Conservation (phyloP, 2,888 invertebrate genomes). For the Mantis religiosa region DNA sequence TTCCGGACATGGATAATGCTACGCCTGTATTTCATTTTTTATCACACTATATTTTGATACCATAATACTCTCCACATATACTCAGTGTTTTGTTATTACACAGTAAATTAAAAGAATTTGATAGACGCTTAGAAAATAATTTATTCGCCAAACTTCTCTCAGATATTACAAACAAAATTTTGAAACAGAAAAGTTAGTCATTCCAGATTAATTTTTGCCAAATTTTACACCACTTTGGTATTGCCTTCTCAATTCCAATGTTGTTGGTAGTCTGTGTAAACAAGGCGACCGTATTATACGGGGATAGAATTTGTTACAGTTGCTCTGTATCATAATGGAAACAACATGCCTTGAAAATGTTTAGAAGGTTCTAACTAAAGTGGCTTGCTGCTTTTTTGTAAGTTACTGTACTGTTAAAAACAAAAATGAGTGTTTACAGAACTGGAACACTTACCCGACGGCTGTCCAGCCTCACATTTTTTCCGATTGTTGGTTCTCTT, state of each 20-base stretch:
- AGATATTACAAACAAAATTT: neutral
- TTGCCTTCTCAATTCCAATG: neutral
- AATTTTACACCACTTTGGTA: neutral
- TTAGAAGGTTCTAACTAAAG: neutral
- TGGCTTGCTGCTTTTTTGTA: neutral
- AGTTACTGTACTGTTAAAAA: neutral
- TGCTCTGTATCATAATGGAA: neutral
- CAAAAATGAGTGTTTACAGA: neutral
- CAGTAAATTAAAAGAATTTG: neutral
- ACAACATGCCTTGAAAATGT: neutral
- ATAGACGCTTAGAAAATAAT: neutral
- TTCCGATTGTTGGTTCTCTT: neutral
- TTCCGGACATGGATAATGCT: neutral
- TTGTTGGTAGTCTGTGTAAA: neutral
- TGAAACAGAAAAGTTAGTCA: neutral
- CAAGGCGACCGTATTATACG: neutral
- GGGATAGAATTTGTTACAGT: neutral
- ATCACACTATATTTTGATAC: neutral
- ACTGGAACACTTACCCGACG: neutral
- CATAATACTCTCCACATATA: neutral
- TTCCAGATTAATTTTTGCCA: neutral
- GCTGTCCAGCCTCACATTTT: neutral
- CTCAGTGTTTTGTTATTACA: neutral
- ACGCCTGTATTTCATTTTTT: neutral
- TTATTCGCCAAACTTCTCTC: neutral